Conservation (phyloP, 2,797 vertebrate genomes). For the Echiichthys vipera region DNA sequence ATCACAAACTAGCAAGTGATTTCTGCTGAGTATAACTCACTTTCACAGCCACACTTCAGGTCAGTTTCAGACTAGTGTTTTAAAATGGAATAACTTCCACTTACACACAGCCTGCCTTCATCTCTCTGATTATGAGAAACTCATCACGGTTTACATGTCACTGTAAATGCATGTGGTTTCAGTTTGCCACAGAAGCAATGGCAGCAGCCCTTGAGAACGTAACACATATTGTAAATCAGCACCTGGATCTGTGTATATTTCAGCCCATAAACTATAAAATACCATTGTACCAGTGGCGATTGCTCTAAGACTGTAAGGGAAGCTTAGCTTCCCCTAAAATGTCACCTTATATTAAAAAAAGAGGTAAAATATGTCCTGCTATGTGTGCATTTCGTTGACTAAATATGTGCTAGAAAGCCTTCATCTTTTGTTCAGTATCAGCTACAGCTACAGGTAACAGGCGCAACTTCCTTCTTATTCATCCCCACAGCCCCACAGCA, state of each 20-base stretch:
- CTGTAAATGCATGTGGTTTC: neutral
- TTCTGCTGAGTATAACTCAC: neutral
- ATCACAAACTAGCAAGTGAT: neutral
- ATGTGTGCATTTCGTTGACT: no score
- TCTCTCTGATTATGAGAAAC: neutral
- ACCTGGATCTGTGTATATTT: neutral
- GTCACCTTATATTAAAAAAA: no score
- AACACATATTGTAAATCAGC: slow-evolving; percentile 11
- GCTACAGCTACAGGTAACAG: no score
- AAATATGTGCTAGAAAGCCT: no score
- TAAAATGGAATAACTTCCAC: neutral
- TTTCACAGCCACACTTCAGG: neutral
- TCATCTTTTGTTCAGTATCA: no score
- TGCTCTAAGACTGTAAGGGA: no score
- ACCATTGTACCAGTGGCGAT: no score
- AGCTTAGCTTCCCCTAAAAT: no score
- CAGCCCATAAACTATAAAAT: neutral
- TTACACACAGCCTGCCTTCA: neutral
- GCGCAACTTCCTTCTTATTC: no score
- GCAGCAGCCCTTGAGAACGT: neutral
- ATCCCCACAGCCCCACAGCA: no score
- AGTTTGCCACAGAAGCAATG: neutral
- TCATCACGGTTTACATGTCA: neutral
- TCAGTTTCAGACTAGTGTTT: neutral
- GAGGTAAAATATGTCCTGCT: no score